These are phyloP conservation scores for Chlorodrepanis virens DNA, from an alignment of 2,113 vertebrate species.

Conservation along the genomic window DNA sequence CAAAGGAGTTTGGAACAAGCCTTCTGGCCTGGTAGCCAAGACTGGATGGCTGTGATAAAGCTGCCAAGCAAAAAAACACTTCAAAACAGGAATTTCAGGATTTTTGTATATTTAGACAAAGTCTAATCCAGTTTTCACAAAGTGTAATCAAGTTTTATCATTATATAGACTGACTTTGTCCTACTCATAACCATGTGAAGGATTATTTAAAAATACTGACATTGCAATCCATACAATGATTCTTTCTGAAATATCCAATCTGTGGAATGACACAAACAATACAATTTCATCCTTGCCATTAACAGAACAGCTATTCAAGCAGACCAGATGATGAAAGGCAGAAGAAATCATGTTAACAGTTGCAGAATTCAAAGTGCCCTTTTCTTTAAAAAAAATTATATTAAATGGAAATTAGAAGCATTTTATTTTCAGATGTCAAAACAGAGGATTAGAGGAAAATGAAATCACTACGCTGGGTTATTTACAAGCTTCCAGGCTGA, in stretches of 20 bases:
- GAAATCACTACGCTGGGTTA: neutral
- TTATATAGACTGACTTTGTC: constrained; percentile 28
- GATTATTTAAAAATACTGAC: constrained; percentile 49
- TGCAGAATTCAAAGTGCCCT: neutral
- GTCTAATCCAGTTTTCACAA: constrained; percentile 25
- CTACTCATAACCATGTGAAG: constrained; percentile 17
- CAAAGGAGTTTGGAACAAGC: neutral
- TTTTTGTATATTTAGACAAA: constrained; percentile 45
- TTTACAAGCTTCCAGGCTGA: constrained; percentile 30
- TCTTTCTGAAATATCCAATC: constrained; percentile 8
- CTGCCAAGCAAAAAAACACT: neutral
- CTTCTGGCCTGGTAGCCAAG: neutral
- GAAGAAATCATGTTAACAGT: constrained; percentile 20
- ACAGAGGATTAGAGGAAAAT: constrained; percentile 33
- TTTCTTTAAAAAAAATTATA: neutral
- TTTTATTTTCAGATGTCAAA: constrained; percentile 50
- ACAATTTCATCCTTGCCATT: neutral
- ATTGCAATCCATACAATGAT: constrained; percentile 23
- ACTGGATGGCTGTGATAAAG: neutral
- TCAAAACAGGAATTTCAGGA: constrained; percentile 41
- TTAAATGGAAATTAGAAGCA: constrained; percentile 18
- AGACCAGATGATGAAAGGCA: constrained; percentile 3
- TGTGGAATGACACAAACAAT: constrained; percentile 39
- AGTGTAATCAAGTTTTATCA: constrained; percentile 46
- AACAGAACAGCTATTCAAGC: neutral